phyloP scores from a whole-genome alignment of 2,888 invertebrate species.

The Eupithecia vulgata region DNA sequence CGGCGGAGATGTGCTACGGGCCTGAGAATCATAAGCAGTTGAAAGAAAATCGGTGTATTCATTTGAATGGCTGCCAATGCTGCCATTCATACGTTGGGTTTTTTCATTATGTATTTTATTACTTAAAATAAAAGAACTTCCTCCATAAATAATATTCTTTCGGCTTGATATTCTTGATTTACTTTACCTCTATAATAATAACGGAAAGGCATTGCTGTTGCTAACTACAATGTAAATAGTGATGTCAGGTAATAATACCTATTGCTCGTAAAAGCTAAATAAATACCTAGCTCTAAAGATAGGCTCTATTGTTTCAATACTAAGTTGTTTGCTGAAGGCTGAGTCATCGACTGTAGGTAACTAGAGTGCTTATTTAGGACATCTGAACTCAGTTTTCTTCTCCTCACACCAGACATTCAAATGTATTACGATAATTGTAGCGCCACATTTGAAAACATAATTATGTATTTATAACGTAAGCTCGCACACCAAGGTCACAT shows the following conservation, averaged over 20 bases:
- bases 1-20: too few species aligned
- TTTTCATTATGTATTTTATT: too few species aligned
- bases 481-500: too few species aligned
- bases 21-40: too few species aligned
- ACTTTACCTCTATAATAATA: not conserved
- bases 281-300: conserved; percentile 24
- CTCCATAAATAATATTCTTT: too few species aligned
- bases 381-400: conserved; percentile 13
- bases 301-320: conserved; percentile 29
- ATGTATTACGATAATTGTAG: not conserved
- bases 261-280: conserved; percentile 8
- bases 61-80: too few species aligned
- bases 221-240: conserved; percentile 10
- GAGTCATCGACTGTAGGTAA: conserved; percentile 29
- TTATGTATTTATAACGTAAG: too few species aligned
- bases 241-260: conserved; percentile 7
- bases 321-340: conserved; percentile 24
- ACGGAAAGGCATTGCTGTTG: conserved; percentile 4
- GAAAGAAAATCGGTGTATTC: too few species aligned
- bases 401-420: not conserved
- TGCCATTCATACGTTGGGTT: too few species aligned
- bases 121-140: too few species aligned
- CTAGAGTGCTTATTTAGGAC: conserved; percentile 13
- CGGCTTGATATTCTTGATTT: not conserved
- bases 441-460: not conserved